phyloP scores from a whole-genome alignment of 2,888 invertebrate species.

The Conus canariensis region DNA sequence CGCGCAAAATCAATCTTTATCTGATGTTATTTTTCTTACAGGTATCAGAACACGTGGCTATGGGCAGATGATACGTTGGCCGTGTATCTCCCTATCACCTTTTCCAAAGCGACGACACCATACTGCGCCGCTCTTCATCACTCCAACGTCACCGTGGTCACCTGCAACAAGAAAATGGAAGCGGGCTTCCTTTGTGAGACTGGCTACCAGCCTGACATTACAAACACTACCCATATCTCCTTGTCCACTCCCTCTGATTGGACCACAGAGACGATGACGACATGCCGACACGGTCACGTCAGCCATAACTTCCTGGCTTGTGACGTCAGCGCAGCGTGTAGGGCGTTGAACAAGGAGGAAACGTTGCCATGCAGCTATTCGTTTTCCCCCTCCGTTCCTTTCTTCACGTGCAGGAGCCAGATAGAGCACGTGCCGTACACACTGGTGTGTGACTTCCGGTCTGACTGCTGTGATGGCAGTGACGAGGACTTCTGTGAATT shows the following conservation, averaged over 20 bases:
- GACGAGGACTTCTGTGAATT: slow-evolving; percentile 27
- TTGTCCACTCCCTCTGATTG: not conserved
- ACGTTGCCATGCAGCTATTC: not conserved
- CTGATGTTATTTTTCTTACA: not conserved
- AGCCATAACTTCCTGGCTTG: slow-evolving; percentile 4
- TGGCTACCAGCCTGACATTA: not conserved
- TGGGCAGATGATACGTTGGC: not conserved
- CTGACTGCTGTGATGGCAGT: slow-evolving; percentile 18
- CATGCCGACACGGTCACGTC: not conserved
- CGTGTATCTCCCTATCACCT: not conserved
- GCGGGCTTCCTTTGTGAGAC: not conserved
- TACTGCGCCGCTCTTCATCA: not conserved
- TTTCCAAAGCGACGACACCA: not conserved
- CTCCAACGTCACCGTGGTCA: not conserved
- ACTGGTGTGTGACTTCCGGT: slow-evolving; percentile 20
- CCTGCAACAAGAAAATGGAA: not conserved
- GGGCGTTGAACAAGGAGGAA: not conserved
- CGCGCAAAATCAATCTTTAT: too few species aligned
- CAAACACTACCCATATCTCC: not conserved
- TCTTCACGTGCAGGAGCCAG: slow-evolving; percentile 13
- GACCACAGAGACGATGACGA: not conserved
- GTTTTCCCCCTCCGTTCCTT: not conserved
- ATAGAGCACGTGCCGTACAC: slow-evolving; percentile 18
- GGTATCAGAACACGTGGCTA: slow-evolving; percentile 6
- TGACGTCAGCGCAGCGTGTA: not conserved